Conservation (phyloP, 1,140 invertebrate genomes). For the Drosophila kohkoa region DNA sequence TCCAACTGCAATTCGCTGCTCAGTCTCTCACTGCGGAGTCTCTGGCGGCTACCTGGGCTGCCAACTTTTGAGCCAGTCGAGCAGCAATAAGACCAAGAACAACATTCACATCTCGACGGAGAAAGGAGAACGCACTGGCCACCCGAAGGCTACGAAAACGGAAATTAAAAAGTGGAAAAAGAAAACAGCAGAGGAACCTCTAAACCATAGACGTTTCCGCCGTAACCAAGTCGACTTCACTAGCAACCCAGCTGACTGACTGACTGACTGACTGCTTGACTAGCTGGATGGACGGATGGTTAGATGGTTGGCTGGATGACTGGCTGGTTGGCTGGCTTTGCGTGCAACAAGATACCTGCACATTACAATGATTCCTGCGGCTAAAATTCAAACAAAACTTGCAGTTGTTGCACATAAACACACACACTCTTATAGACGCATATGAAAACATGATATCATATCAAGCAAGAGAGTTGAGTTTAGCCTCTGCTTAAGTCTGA, state of each 20-base stretch:
- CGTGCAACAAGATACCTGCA: slow-evolving; percentile 66
- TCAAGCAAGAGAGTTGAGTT: not conserved
- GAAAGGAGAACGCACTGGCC: slow-evolving; percentile 36
- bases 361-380: slow-evolving; percentile 80
- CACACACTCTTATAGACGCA: slow-evolving; percentile 32
- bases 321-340: slow-evolving; percentile 19
- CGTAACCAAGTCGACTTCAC: slow-evolving; percentile 34
- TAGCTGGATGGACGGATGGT: not conserved
- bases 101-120: slow-evolving; percentile 47
- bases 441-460: slow-evolving; percentile 64
- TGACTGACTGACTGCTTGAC: slow-evolving; percentile 14
- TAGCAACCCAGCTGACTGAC: slow-evolving; percentile 1
- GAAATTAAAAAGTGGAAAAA: slow-evolving; percentile 81
- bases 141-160: slow-evolving; percentile 61
- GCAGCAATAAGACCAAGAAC: slow-evolving; percentile 36
- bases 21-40: not conserved
- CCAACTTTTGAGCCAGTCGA: slow-evolving; percentile 52
- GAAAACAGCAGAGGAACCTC: slow-evolving; percentile 76
- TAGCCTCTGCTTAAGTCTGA: slow-evolving; percentile 11
- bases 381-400: slow-evolving; percentile 70
- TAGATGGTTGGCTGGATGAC: slow-evolving; percentile 2
- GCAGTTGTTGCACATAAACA: slow-evolving; percentile 57
- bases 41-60: slow-evolving; percentile 41
- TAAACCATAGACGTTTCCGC: slow-evolving; percentile 66
- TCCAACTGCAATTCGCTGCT: slow-evolving; percentile 36